Base-by-base conservation (phyloP, 2,797 vertebrate genomes). In the Crocodylus rhombifer region DNA sequence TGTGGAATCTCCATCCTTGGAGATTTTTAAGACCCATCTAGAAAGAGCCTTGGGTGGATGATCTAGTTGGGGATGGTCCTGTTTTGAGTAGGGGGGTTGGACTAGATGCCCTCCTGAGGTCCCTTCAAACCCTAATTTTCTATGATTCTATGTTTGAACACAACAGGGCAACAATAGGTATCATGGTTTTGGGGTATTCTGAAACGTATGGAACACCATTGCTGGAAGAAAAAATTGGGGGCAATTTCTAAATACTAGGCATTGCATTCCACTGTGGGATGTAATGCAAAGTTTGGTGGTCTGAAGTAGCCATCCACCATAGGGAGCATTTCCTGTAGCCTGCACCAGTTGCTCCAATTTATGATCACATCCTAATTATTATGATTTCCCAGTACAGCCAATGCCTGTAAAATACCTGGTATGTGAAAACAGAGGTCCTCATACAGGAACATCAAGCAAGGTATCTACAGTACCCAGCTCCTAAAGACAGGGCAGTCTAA, bases 401-500 rank as follows among this genome's bases (percentile, higher is more conserved):
- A 21, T 21, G 21, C 30, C 33, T 7, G 13, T 71, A 23, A 42
- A 23, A 36, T 20, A 6, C 21, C 33, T 36, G 14, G 20, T 42
- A 14, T 71, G 67, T 71, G 67, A 23, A 71, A 71, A 67, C 12
- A 17, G n/a, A 67, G 33, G n/a, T 16, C n/a, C 10, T 65, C 30
- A 8, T 18, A 18, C 64, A 36, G 18, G 6, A 71, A 36, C 67
- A 15, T 36, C 33, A 42, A 21, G 36, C 42, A 51, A 9, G 42
- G 42, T 28, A 69, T 9, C 26, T 33, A 25, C 71, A 82, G 67
- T 86, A 82, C 26, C 30, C 20, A 1, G 25, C 55, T 28, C 67
- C 42, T 69, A 87, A 86, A 91, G 61, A 51, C 79, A 86, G n/a
- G 42, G 58, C 69, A 23, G 78, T 10, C 12, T 7, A 84, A 83